Percentiles rank a stretch among this genome's conserved stretches.
These are phyloP conservation scores for Pelodytes ibericus DNA, from an alignment of 2,797 vertebrate genomes.

Conservation along the genomic window DNA sequence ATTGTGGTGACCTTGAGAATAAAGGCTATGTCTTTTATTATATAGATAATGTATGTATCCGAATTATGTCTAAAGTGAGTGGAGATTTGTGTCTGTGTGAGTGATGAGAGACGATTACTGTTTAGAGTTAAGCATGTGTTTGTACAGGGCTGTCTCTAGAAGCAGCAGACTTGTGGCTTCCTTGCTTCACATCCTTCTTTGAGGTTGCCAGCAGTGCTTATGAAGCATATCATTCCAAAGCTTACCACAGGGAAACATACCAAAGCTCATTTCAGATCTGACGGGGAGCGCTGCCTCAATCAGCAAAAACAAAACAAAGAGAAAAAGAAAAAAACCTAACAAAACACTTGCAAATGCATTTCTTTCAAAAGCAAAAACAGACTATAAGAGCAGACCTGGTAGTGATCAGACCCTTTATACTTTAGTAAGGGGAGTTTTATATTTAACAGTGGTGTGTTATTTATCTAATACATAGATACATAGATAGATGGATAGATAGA, in stretches of 20 bases:
- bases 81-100: not conserved
- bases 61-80: not conserved
- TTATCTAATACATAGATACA: no score
- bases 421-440: no score
- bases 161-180: slow-evolving; percentile 23
- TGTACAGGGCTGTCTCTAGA: not conserved
- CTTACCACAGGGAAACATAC: not conserved
- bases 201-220: slow-evolving; percentile 7
- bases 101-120: not conserved
- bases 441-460: no score
- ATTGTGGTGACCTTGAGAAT: not conserved
- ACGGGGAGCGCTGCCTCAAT: not conserved
- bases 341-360: no score
- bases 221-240: slow-evolving; percentile 9
- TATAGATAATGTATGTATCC: not conserved
- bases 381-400: no score
- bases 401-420: no score
- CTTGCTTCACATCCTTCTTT: slow-evolving; percentile 7
- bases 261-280: slow-evolving; percentile 1
- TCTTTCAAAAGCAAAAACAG: no score
- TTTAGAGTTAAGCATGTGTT: not conserved
- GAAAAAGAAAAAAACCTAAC: no score
- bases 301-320: no score
- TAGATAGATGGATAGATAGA: no score
- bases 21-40: not conserved